Evolutionary conservation across 2,888 invertebrate species (phyloP).

Genomic region (Eristalis arbustorum): DNA sequence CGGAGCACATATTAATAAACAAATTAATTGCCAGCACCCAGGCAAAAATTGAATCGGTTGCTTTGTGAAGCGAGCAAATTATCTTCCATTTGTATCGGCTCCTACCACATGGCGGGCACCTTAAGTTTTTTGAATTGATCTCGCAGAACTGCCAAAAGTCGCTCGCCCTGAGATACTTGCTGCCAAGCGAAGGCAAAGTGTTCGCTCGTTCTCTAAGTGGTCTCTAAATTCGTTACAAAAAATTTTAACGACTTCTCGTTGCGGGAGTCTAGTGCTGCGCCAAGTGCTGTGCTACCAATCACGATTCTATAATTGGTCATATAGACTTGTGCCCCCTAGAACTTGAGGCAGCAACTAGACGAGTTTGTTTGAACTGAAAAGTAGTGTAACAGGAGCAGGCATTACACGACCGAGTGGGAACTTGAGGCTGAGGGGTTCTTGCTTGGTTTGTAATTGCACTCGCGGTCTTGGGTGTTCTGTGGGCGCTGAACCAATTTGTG

Average conservation of each 20-base stretch:
- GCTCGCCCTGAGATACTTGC: not conserved
- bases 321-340: constrained; percentile 9
- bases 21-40: constrained; percentile 44
- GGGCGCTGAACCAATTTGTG: not conserved
- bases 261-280: not conserved
- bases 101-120: not conserved
- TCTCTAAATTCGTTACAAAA: not conserved
- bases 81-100: not conserved
- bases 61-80: not conserved
- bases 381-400: not conserved
- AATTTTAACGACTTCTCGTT: not conserved
- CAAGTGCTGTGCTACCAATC: constrained; percentile 24
- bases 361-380: not conserved
- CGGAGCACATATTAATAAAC: constrained; percentile 25
- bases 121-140: not conserved
- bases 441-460: not conserved
- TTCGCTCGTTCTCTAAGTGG: not conserved
- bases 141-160: not conserved
- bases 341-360: not conserved
- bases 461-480: not conserved
- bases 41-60: constrained; percentile 2
- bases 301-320: constrained; percentile 41
- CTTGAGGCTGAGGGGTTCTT: not conserved
- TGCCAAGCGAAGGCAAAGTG: not conserved
- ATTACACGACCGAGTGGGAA: not conserved